Evolutionary conservation across 2,888 invertebrate species (phyloP), one percentile per base, ranked within the genome.

Genomic region (Euclidia mi): DNA sequence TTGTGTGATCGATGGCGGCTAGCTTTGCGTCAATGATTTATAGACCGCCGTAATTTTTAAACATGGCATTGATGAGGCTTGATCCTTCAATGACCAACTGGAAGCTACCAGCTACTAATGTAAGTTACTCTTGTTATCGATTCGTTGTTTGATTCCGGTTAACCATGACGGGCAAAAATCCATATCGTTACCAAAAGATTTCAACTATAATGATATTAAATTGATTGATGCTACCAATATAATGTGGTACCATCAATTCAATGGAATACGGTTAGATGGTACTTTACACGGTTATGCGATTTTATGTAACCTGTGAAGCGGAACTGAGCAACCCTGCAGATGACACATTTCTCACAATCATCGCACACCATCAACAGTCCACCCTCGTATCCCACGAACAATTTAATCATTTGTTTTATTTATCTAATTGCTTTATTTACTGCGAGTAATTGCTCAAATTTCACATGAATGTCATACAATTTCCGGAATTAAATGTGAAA

Each of bases 301-400:
- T n/a, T n/a, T n/a, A n/a, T n/a, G n/a, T n/a, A n/a, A n/a, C n/a
- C n/a, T n/a, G n/a, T n/a, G 82, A 84, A 81, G 84, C 91, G 81
- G 87, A 78, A 86, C 85, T 44, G 28, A 40, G 14, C 28, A 32
- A 31, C 43, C 38, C 17, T 52, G 60, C 94, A 94, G 91, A 94
- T 94, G 94, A 94, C 86, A 82, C 46, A 35, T 67, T 92, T 94
- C 94, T 85, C 94, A 93, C 90, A 86, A 87, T 87, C 87, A 91
- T 81, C 83, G 58, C 69, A 56, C 61, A 58, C 43, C 11, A 34
- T 35, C 4, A 29, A 10, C 46, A 56, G 69, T 65, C 34, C 71
- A 68, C 85, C 87, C 82, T 81, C 65, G 51, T 72, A 76, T 91
- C 89, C 89, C 92, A 91, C 88, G 89, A 74, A 48, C 83, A 85